Percentiles rank a stretch among this genome's conserved stretches.
These are phyloP conservation scores for Campaea margaritaria DNA, from an alignment of 2,888 invertebrate species.

Conservation along the genomic window DNA sequence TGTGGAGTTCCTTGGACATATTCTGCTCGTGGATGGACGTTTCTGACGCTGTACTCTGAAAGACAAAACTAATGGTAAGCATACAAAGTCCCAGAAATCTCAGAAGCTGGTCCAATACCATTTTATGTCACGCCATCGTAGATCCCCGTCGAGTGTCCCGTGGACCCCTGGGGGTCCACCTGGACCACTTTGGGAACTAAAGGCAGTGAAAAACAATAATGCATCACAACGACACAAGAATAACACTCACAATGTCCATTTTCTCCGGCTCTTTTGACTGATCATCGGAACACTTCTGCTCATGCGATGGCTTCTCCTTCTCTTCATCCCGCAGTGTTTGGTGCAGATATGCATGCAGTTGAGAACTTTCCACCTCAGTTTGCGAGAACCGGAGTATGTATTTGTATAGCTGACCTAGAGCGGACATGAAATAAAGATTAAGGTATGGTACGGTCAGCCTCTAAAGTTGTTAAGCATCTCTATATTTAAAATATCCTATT, in stretches of 20 bases:
- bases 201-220: no score
- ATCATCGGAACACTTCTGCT: neutral
- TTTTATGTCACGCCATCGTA: no score
- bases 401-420: slow-evolving; percentile 85
- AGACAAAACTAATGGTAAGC: slow-evolving; percentile 20
- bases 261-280: neutral
- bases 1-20: slow-evolving; percentile 4
- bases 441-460: no score
- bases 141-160: no score
- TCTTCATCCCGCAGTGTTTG: slow-evolving; percentile 65
- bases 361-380: slow-evolving; percentile 59
- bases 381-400: slow-evolving; percentile 77
- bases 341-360: slow-evolving; percentile 80
- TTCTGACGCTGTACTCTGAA: slow-evolving; percentile 53
- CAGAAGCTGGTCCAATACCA: no score
- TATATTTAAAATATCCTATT: no score
- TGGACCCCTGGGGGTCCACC: no score
- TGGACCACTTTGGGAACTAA: no score
- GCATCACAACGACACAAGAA: no score
- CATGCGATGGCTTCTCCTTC: slow-evolving; percentile 1
- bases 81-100: no score
- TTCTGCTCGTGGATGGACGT: slow-evolving; percentile 14
- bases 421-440: neutral
- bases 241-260: slow-evolving; percentile 11
- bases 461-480: no score